A percentile compares a stretch with the other conserved stretches of the same genome.
phyloP scores from a whole-genome alignment of 2,888 invertebrate species.

The Drosophila bunnanda region DNA sequence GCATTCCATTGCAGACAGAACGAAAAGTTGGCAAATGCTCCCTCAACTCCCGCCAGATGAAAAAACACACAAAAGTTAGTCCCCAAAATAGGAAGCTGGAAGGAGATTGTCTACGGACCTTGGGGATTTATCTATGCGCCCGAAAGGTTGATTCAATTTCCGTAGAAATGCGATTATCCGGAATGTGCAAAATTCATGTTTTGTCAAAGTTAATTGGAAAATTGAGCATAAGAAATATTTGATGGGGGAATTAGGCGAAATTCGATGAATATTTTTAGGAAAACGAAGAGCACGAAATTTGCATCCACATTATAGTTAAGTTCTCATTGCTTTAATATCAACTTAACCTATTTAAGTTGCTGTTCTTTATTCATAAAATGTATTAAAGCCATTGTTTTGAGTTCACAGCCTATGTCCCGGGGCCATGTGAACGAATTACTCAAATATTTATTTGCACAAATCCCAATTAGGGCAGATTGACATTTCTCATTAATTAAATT shows the following conservation, averaged over 20 bases:
- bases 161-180: slow-evolving; percentile 34
- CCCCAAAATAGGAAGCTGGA: slow-evolving; percentile 8
- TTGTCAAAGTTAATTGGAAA: slow-evolving; percentile 44
- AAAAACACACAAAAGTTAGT: slow-evolving; percentile 24
- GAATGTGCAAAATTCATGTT: slow-evolving; percentile 45
- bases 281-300: not conserved
- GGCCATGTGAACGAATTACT: not conserved
- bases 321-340: not conserved
- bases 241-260: not conserved
- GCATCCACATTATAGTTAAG: not conserved
- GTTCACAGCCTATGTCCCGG: not conserved
- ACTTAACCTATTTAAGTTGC: not conserved
- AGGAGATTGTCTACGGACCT: slow-evolving; percentile 26
- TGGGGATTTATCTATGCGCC: slow-evolving; percentile 27
- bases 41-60: slow-evolving; percentile 18
- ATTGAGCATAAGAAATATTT: slow-evolving; percentile 29
- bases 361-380: too few species aligned
- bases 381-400: not conserved
- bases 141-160: slow-evolving; percentile 43
- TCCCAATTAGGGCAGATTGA: slow-evolving; percentile 8
- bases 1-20: slow-evolving; percentile 58
- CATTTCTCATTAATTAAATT: slow-evolving; percentile 18
- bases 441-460: slow-evolving; percentile 16
- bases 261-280: slow-evolving; percentile 1
- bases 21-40: slow-evolving; percentile 64